Evolutionary conservation across 2,888 invertebrate genomes (phyloP).

Genomic region (Drosophila tanythrix): DNA sequence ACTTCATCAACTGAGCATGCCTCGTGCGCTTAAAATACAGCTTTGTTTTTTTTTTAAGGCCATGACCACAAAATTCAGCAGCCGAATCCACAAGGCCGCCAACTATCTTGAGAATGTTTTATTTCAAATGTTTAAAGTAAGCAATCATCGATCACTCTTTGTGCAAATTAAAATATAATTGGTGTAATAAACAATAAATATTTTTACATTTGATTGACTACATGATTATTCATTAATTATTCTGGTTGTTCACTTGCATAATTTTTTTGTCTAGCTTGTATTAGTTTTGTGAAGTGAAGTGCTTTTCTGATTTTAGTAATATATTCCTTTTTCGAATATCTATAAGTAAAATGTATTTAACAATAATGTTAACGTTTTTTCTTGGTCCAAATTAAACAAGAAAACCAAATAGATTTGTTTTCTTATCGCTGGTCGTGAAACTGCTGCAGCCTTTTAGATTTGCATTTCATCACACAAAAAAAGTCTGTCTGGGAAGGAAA

Average conservation of each 20-base stretch:
- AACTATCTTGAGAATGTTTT: not conserved
- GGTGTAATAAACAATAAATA: not conserved
- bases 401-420: not conserved
- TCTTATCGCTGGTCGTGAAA: not conserved
- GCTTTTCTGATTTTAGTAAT: not conserved
- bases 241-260: not conserved
- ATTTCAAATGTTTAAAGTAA: not conserved
- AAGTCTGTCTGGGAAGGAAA: not conserved
- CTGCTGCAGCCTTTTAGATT: not conserved
- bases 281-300: not conserved
- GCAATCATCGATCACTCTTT: not conserved
- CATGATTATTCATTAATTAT: not conserved
- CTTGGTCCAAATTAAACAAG: no score
- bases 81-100: not conserved
- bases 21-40: not conserved
- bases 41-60: not conserved
- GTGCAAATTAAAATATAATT: not conserved
- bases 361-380: no score
- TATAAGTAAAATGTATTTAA: not conserved
- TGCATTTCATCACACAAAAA: not conserved
- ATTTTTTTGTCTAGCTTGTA: not conserved
- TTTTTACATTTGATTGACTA: not conserved
- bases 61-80: not conserved
- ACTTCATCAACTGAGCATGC: not conserved
- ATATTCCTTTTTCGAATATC: not conserved